These are phyloP conservation scores for Syngnathus rostellatus DNA, from an alignment of 2,797 vertebrate species.

Conservation along the genomic window DNA sequence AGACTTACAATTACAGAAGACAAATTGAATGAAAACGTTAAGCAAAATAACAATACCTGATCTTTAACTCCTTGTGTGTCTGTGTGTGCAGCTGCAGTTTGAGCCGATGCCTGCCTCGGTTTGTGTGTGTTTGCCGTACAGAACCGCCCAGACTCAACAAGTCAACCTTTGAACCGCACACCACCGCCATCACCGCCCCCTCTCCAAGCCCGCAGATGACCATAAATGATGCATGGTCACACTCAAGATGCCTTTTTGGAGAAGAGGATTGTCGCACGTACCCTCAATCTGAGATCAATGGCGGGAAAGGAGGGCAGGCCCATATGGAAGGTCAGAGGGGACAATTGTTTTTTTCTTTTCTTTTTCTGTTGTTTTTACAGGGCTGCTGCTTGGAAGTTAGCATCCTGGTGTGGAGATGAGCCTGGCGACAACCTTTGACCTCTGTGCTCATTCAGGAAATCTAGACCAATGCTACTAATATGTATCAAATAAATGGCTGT, in stretches of 20 bases:
- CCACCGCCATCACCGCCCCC: not conserved
- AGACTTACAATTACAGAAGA: not conserved
- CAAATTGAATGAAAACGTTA: not conserved
- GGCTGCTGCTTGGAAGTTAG: conserved; percentile 50
- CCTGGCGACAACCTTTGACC: conserved; percentile 48
- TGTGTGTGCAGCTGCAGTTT: conserved; percentile 13
- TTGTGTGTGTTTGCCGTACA: conserved; percentile 6
- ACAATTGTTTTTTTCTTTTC: conserved; percentile 21
- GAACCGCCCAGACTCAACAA: conserved; percentile 15
- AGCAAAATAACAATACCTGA: conserved; percentile 35
- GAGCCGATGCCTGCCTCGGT: conserved; percentile 22
- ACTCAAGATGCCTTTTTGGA: conserved; percentile 49
- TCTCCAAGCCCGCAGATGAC: not conserved
- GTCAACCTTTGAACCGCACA: conserved; percentile 37
- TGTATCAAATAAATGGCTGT: not conserved
- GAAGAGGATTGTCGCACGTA: conserved; percentile 55
- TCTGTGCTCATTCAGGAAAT: conserved; percentile 10
- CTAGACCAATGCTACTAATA: not conserved
- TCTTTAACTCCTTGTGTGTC: conserved; percentile 18
- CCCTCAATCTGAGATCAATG: conserved; percentile 59
- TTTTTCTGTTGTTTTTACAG: conserved; percentile 25
- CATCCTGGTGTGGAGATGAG: conserved; percentile 37
- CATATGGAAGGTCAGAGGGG: conserved; percentile 54
- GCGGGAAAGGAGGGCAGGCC: conserved; percentile 33
- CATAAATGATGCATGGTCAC: conserved; percentile 44